phyloP scores from a whole-genome alignment of 1,140 invertebrate species.

The Eurosta solidaginis region DNA sequence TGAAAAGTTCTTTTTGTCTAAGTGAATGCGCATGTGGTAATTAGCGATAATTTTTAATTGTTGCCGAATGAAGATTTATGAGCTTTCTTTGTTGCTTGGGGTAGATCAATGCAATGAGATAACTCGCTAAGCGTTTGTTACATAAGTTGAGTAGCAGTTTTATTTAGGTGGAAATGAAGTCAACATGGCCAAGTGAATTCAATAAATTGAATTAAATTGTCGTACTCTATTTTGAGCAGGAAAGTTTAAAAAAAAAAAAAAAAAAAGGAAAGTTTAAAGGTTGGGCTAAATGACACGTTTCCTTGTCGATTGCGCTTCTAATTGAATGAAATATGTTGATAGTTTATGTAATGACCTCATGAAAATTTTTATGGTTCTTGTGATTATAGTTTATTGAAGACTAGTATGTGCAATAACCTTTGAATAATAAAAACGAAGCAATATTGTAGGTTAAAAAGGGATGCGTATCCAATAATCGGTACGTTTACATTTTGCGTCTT shows the following conservation, averaged over 20 bases:
- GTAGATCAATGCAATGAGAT: constrained; percentile 3
- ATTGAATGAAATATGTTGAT: constrained; percentile 15
- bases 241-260: too few relatives aligned
- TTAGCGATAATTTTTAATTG: constrained; percentile 38
- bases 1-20: not conserved
- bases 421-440: too few relatives aligned
- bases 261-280: too few relatives aligned
- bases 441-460: too few relatives aligned
- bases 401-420: too few relatives aligned
- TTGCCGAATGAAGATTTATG: constrained; percentile 37
- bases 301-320: not conserved
- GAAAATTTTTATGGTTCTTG: too few relatives aligned
- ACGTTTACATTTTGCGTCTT: too few relatives aligned
- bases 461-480: too few relatives aligned
- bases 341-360: too few relatives aligned
- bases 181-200: not conserved
- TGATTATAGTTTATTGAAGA: too few relatives aligned
- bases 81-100: not conserved
- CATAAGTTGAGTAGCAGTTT: not conserved
- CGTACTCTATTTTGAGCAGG: not conserved
- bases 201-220: not conserved
- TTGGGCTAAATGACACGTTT: not conserved
- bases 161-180: not conserved
- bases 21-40: constrained; percentile 37
- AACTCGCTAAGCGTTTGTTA: not conserved